A percentile compares a stretch with the other conserved stretches of the same genome.
These are phyloP conservation scores for Catagonus wagneri DNA, from an alignment of 2,113 vertebrate genomes.

Conservation along the genomic window DNA sequence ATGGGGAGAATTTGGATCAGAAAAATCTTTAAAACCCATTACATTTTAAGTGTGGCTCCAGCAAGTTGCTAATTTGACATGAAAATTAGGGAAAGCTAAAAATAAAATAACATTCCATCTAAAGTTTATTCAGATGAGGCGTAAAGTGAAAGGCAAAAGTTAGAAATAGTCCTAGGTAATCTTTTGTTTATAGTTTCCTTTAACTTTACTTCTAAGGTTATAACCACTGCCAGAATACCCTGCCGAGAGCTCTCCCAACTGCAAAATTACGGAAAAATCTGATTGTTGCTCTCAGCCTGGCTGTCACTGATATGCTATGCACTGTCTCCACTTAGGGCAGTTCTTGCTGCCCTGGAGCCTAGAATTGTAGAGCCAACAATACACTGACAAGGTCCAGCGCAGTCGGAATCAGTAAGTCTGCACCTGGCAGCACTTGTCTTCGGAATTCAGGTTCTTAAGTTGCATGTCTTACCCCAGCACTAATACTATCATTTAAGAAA, in stretches of 20 bases:
- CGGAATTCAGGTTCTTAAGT: slow-evolving; percentile 58
- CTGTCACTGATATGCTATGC: background rate
- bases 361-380: slow-evolving; percentile 45
- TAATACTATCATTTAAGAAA: slow-evolving; percentile 80
- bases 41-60: background rate
- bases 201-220: background rate
- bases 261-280: background rate
- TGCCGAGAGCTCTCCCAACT: background rate
- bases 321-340: background rate
- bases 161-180: background rate
- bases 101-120: slow-evolving; percentile 1
- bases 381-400: slow-evolving; percentile 8
- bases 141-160: background rate
- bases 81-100: slow-evolving; percentile 11
- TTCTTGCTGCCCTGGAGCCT: slow-evolving; percentile 52
- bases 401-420: background rate
- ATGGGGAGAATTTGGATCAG: background rate
- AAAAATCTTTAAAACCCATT: slow-evolving; percentile 10
- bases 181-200: background rate
- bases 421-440: slow-evolving; percentile 73
- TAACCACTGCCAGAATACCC: background rate
- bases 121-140: slow-evolving; percentile 31
- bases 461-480: slow-evolving; percentile 42
- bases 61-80: slow-evolving; percentile 29
- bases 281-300: background rate